These are phyloP conservation scores for Oligia fasciuncula DNA, from an alignment of 2,888 invertebrate species.

Conservation along the genomic window DNA sequence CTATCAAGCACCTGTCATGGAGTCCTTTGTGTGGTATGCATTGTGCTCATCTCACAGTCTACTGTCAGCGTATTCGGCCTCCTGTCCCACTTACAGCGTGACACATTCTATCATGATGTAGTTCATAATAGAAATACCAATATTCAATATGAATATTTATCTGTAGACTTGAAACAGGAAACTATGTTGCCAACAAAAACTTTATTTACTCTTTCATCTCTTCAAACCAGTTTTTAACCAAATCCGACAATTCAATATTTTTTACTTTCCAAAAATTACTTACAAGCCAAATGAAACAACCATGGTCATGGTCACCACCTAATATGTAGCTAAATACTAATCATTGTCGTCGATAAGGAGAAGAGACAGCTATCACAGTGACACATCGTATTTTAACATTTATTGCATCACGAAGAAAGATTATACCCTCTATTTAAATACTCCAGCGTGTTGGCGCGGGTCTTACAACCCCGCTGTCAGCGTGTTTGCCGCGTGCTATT, in stretches of 20 bases:
- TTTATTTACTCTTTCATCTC: neutral
- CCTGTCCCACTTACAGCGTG: slow-evolving; percentile 13
- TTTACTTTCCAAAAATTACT: neutral
- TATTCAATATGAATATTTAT: neutral
- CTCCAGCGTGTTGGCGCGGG: slow-evolving; percentile 1
- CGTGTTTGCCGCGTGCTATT: slow-evolving; percentile 22
- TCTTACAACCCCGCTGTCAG: slow-evolving; percentile 1
- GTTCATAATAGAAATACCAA: neutral
- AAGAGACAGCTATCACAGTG: neutral
- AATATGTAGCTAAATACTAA: neutral
- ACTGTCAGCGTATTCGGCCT: slow-evolving; percentile 22
- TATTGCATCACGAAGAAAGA: slow-evolving; percentile 6
- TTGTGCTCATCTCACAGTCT: slow-evolving; percentile 27
- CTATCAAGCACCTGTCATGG: slow-evolving; percentile 12
- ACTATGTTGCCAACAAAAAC: too few species aligned
- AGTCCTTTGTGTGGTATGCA: slow-evolving; percentile 18
- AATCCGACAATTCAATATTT: neutral
- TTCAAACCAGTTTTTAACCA: neutral
- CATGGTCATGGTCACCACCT: too few species aligned
- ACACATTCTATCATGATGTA: neutral
- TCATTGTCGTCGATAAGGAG: neutral
- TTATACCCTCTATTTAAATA: slow-evolving; percentile 10
- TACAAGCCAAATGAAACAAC: neutral
- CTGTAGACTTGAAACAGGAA: neutral
- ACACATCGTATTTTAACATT: neutral